Evolutionary conservation across 1,140 invertebrate genomes (phyloP), one percentile per base, ranked within the genome.

Genomic region (Dendroctonus ponderosae): DNA sequence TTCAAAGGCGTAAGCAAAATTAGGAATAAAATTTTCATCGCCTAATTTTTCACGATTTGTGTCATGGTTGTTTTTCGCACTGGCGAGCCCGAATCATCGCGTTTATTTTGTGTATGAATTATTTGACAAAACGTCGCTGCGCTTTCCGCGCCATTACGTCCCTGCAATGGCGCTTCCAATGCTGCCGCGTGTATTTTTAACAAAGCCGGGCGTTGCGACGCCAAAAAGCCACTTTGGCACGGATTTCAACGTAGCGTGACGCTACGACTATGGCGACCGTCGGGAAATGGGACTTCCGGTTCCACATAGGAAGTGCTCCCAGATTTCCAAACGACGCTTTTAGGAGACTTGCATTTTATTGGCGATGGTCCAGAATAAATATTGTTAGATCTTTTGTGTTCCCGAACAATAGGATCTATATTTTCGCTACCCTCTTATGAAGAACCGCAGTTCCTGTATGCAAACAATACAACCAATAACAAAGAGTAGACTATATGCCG

Each of bases 171-270:
- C 58, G 58, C 44, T 60, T 39, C 41, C 54, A 38, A 50, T 49
- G 44, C 46, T 38, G 38, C 50, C 60, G 60, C 53, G 53, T 64
- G 62, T 64, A 66, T 66, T 66, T 66, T 66, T 66, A 66, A 66
- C 63, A 59, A 66, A 66, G 53, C 39, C 63, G 63, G 49, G 54
- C 63, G 63, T 66, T 44, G 44, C 63, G 63, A 66, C 63, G 63
- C 63, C 63, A 58, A 64, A 64, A 64, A 58, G 63, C 63, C 63
- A 66, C 63, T 58, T 66, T 59, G 54, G 56, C 52, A 64, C 12
- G 42, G 63, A 66, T 66, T 66, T 66, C 54, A 59, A 43, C 63
- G 54, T 58, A 66, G 63, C 63, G 63, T 66, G 63, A 59, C 63
- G 63, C 52, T 58, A 54, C 46, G 44, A 46, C 63, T 59, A 66